Conservation (phyloP, 23 tunicate genomes). For the Ascidia mentula region DNA sequence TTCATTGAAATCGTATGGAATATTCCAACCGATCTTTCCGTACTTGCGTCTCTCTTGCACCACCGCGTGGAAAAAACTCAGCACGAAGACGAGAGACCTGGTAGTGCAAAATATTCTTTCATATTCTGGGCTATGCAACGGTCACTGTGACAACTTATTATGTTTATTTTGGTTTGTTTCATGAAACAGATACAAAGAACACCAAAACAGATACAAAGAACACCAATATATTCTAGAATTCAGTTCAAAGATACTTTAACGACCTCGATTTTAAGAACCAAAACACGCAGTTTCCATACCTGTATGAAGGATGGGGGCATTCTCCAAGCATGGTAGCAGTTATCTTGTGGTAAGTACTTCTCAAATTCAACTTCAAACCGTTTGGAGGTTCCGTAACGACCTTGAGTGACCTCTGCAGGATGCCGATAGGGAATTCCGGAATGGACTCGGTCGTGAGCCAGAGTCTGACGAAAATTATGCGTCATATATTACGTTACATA, state of each 20-base stretch:
- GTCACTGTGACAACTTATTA: too few relatives aligned
- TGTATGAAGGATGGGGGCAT: constrained; percentile 91
- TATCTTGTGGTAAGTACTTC: constrained; percentile 94
- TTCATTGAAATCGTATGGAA: constrained; percentile 98
- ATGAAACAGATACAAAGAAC: too few relatives aligned
- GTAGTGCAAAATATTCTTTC: too few relatives aligned
- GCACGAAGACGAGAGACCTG: constrained; percentile 96
- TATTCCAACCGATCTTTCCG: constrained; percentile 99
- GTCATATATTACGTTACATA: not conserved
- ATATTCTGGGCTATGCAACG: too few relatives aligned
- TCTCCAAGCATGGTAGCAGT: constrained; percentile 82
- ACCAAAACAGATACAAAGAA: too few relatives aligned
- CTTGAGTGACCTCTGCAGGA: constrained; percentile 92
- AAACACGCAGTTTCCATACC: too few relatives aligned
- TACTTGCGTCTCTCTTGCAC: constrained; percentile 99
- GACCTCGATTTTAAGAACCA: too few relatives aligned
- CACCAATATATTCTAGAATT: too few relatives aligned
- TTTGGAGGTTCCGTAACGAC: constrained; percentile 99
- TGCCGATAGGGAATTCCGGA: constrained; percentile 98
- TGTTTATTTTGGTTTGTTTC: too few relatives aligned
- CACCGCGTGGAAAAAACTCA: constrained; percentile 99
- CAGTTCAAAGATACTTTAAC: too few relatives aligned
- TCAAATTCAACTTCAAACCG: constrained; percentile 92
- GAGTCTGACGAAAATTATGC: constrained; percentile 37
- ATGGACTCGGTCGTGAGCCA: constrained; percentile 99